phyloP scores from a whole-genome alignment of 2,113 vertebrate species.

The Asarcornis scutulata region DNA sequence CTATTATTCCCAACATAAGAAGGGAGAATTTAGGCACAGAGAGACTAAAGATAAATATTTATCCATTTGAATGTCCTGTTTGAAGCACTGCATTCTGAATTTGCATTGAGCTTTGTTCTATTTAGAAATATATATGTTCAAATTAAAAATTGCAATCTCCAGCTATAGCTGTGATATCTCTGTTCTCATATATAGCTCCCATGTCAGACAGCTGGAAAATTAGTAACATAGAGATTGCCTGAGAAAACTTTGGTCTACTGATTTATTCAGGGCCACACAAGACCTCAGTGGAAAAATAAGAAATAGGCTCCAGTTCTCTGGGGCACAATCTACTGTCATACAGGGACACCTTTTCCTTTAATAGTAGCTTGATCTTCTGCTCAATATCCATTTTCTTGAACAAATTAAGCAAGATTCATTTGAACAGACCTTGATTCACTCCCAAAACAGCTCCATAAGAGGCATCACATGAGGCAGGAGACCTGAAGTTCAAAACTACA shows the following conservation, averaged over 20 bases:
- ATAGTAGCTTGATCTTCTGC: not conserved
- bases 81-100: not conserved
- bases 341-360: not conserved
- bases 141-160: not conserved
- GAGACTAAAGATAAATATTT: constrained; percentile 32
- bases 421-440: not conserved
- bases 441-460: not conserved
- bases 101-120: not conserved
- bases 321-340: not conserved
- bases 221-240: not conserved
- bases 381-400: not conserved
- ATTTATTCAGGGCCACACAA: not conserved
- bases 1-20: not conserved
- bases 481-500: not conserved
- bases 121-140: not conserved
- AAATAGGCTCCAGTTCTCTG: not conserved
- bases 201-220: not conserved
- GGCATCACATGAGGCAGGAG: not conserved
- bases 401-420: not conserved
- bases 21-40: not conserved
- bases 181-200: not conserved
- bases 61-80: constrained; percentile 4
- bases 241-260: not conserved
- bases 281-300: not conserved
- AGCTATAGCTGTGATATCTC: not conserved